These are phyloP conservation scores for Apodemus agrarius DNA, from an alignment of 2,797 vertebrate genomes.

Conservation along the genomic window DNA sequence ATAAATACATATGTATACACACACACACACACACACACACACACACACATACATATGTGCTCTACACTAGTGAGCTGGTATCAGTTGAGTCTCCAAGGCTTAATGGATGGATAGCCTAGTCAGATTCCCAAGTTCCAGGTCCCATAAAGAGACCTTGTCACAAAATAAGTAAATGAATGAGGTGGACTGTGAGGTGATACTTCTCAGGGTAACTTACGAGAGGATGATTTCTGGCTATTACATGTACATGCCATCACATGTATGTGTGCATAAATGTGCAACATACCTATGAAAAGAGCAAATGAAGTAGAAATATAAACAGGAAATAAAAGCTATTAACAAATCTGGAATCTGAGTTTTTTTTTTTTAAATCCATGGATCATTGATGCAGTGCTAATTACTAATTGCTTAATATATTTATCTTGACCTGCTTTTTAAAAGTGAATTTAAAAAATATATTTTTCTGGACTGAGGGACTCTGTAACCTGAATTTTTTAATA, in stretches of 20 bases:
- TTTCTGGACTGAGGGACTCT: neutral
- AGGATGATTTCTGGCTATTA: neutral
- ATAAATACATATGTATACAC: no score
- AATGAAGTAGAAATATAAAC: neutral
- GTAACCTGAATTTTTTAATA: neutral
- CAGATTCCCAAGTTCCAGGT: neutral
- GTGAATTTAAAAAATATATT: neutral
- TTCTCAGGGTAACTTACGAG: no score
- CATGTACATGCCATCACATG: no score
- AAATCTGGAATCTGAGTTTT: neutral
- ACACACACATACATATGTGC: no score
- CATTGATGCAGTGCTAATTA: neutral
- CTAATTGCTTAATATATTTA: neutral
- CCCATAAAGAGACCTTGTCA: neutral
- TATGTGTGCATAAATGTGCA: neutral
- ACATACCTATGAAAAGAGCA: neutral
- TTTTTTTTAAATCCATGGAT: no score
- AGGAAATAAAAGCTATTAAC: neutral
- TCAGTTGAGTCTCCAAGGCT: neutral
- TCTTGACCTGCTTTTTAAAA: neutral
- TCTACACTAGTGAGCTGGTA: neutral
- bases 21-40: no score
- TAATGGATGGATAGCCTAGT: neutral
- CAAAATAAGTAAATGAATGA: neutral
- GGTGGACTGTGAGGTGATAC: neutral